Base-by-base conservation (phyloP, 2,888 invertebrate genomes). In the Fragum sueziense region DNA sequence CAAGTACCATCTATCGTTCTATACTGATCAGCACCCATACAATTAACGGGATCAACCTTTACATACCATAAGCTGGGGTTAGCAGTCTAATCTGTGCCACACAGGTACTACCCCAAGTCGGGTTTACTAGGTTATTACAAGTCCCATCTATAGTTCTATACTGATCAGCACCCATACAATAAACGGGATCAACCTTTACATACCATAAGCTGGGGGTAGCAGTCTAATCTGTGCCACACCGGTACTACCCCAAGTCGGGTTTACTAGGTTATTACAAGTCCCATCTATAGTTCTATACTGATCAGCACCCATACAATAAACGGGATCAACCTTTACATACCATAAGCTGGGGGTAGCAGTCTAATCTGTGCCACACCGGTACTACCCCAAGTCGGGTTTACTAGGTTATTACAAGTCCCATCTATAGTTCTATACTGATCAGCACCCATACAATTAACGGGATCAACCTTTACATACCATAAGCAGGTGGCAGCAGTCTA, bases 1-100 rank as follows among this genome's bases (percentile, higher is more conserved):
- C 90, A 90, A 11, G 81, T 80, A 2, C 89, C 90, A 62, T 88
- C 88, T n/a, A 84, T 79, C 1, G 88, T 82, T 59, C 90, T 74
- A 78, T 85, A 90, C 34, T 59, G 62, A 29, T 70, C 73, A 33
- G n/a, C n/a, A n/a, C n/a, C n/a, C n/a, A n/a, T n/a, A n/a, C n/a
- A n/a, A n/a, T n/a, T n/a, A n/a, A n/a, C n/a, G n/a, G n/a, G n/a
- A n/a, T n/a, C n/a, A n/a, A n/a, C n/a, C n/a, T n/a, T n/a, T n/a
- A 61, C 76, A 51, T 65, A 65, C 65, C 65, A 25, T 65, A 65
- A 3, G 41, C 70, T 14, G 61, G 51, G 4, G 34, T 3, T 0
- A 75, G 22, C 7, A 75, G 27, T 27, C 75, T 41, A 25, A 11
- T 51, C 25, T 75, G 75, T 3, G 47, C 22, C 22, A 33, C 52